Percentiles rank a stretch among this genome's conserved stretches.
Conservation (phyloP, 2,113 vertebrate genomes). For the Setophaga petechia region DNA sequence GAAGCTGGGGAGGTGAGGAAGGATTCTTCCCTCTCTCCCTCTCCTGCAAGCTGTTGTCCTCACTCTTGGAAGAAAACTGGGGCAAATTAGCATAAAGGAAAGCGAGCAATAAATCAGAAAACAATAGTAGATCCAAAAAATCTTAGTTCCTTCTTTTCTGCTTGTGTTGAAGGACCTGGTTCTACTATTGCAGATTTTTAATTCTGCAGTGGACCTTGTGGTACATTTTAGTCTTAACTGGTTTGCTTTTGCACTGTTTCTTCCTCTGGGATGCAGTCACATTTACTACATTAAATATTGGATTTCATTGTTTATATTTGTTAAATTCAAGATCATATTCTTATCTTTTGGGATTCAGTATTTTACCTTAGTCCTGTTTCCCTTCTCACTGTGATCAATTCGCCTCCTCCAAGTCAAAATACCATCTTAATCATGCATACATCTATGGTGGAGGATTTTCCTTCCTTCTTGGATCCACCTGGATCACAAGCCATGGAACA, state of each 20-base stretch:
- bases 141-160: not conserved
- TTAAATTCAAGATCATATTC: not conserved
- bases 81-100: constrained; percentile 57
- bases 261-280: not conserved
- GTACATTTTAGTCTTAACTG: not conserved
- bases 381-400: not conserved
- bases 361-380: not conserved
- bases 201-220: not conserved
- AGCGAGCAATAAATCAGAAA: constrained; percentile 8
- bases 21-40: constrained; percentile 36
- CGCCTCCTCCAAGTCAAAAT: not conserved
- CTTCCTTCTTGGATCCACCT: not conserved
- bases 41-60: constrained; percentile 57
- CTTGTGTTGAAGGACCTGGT: not conserved
- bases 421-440: not conserved
- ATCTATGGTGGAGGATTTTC: not conserved
- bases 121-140: constrained; percentile 2
- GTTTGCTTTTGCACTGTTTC: not conserved
- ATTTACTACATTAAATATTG: not conserved
- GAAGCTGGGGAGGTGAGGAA: constrained; percentile 23
- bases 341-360: not conserved
- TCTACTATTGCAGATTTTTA: not conserved
- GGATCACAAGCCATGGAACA: accelerated
- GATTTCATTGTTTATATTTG: not conserved
- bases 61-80: constrained; percentile 49